Base-by-base conservation (phyloP, 2,113 vertebrate species). In the Solenodon paradoxus region DNA sequence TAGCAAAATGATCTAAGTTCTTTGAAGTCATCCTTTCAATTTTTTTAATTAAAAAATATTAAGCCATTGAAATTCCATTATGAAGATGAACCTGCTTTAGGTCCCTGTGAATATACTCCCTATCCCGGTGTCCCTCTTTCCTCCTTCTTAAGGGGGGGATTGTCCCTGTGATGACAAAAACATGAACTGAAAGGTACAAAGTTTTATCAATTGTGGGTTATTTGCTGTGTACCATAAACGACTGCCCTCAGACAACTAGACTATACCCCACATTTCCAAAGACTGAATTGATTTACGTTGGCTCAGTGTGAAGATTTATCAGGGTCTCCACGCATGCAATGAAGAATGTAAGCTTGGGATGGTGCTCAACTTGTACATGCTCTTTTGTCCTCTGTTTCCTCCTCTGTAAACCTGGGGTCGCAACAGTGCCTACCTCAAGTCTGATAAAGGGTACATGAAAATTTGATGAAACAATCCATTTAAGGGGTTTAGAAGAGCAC, bases 11-110 rank as follows among this genome's bases (percentile, higher is more conserved):
- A 86, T 64, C 30, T 38, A 92, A 74, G 32, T 81, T 69, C 8
- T 35, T 84, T 87, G 69, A 92, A 94, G 15, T 94, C 55, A 92
- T 32, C 57, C 28, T 95, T 94, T 59, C 11, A 45, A 45, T 77
- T n/a, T 78, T 85, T 92, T 93, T 69, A 71, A 69, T 90, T 51
- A 30, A 26, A 57, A 84, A 88, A 71, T 71, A 57, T 45, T n/a
- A 72, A 88, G 15, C 16, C 68, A 85, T 10, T 59, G 11, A 55
- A 59, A 78, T 88, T 79, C 72, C 61, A 51, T 19, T n/a, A 75
- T 22, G 40, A 49, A 90, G 55, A 32, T 64, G 51, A 88, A 77
- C n/a, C n/a, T n/a, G n/a, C n/a, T n/a, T n/a, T n/a, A n/a, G n/a
- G n/a, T n/a, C n/a, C n/a, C 3, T 6, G 6, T 0, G 26, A 64